A percentile compares a stretch with the other conserved stretches of the same genome.
These are phyloP conservation scores for Grapholita molesta DNA, from an alignment of 1,140 invertebrate genomes.

Conservation along the genomic window DNA sequence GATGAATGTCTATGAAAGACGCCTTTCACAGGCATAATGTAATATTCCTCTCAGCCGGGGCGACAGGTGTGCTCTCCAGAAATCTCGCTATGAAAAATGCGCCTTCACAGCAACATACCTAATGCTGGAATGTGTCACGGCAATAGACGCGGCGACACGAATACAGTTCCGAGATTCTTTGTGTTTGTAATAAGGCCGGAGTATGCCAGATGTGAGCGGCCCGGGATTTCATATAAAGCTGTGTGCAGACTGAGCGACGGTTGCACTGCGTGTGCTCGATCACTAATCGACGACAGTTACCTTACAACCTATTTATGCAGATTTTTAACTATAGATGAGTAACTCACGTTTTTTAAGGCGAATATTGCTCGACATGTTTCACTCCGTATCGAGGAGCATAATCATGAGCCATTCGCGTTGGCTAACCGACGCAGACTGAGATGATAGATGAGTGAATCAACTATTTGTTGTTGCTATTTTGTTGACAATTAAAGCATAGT, in stretches of 20 bases:
- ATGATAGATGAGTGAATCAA: no score
- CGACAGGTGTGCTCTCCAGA: slow-evolving; percentile 12
- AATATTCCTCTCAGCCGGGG: slow-evolving; percentile 4
- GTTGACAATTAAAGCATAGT: no score
- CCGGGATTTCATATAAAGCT: slow-evolving; percentile 2
- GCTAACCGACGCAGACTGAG: no score
- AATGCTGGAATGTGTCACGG: slow-evolving; percentile 20
- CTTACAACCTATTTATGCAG: no score
- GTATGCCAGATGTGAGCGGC: slow-evolving; percentile 7
- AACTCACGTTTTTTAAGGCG: no score
- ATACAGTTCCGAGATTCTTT: slow-evolving; percentile 17
- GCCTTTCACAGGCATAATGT: slow-evolving; percentile 15
- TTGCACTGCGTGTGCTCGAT: not conserved
- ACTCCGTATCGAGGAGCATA: no score
- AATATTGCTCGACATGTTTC: no score
- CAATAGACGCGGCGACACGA: slow-evolving; percentile 8
- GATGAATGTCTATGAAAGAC: not conserved
- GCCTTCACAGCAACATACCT: slow-evolving; percentile 15
- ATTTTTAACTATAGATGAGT: no score
- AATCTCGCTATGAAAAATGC: slow-evolving; percentile 21
- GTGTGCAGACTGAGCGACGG: not conserved
- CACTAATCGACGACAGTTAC: no score
- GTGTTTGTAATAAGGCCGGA: slow-evolving; percentile 18
- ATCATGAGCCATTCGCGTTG: no score
- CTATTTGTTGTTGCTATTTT: no score